Percentiles rank a stretch among this genome's conserved stretches.
phyloP scores from a whole-genome alignment of 2,888 invertebrate genomes.

The Pimpla rufipes region DNA sequence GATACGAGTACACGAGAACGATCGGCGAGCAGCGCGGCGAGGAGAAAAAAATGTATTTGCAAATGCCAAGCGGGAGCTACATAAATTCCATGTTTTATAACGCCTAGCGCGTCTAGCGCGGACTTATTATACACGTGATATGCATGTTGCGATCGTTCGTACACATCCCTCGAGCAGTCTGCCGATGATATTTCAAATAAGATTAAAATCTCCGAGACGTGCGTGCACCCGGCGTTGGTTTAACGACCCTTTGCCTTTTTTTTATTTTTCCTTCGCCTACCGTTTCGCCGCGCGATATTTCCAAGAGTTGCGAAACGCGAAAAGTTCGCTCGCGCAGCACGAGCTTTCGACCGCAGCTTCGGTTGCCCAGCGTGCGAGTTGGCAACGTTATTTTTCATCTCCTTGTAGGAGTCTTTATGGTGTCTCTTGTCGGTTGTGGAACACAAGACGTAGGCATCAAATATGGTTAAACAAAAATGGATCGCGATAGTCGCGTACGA shows the following conservation, averaged over 20 bases:
- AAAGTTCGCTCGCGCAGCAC: neutral
- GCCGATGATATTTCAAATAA: slow-evolving; percentile 56
- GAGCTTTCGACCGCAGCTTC: neutral
- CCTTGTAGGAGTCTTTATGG: neutral
- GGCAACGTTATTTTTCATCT: neutral
- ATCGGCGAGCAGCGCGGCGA: neutral
- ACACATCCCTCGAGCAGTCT: slow-evolving; percentile 30
- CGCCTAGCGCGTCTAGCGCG: neutral
- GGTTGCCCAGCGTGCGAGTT: neutral
- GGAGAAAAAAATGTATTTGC: slow-evolving; percentile 33
- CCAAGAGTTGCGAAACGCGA: slow-evolving; percentile 12
- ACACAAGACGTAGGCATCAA: too few species aligned
- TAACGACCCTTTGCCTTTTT: slow-evolving; percentile 38
- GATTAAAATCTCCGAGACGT: slow-evolving; percentile 49
- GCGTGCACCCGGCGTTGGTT: slow-evolving; percentile 30
- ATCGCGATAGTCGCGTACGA: too few species aligned
- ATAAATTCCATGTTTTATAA: slow-evolving; percentile 51
- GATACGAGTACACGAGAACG: slow-evolving; percentile 41
- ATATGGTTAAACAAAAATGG: too few species aligned
- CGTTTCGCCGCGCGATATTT: neutral
- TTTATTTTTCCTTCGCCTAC: neutral
- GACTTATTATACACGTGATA: slow-evolving; percentile 12
- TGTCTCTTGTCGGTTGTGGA: too few species aligned
- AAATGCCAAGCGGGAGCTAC: slow-evolving; percentile 49
- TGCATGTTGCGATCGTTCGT: slow-evolving; percentile 22